Evolutionary conservation across 2,888 invertebrate genomes (phyloP).

Genomic region (Girardia tigrina): DNA sequence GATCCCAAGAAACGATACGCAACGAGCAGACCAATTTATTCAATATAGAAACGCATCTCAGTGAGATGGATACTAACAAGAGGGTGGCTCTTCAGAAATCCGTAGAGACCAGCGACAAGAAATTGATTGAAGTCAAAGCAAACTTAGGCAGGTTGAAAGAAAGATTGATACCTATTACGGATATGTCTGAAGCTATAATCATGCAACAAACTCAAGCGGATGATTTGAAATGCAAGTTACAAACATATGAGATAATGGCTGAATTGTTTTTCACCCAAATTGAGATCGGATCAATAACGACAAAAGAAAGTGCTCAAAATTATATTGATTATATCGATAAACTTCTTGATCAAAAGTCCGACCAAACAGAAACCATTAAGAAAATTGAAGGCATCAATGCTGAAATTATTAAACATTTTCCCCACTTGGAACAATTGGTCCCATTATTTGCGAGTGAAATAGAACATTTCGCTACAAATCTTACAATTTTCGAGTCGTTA

Average conservation of each 20-base stretch:
- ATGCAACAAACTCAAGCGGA: not conserved
- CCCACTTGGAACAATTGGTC: not conserved
- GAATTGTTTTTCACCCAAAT: not conserved
- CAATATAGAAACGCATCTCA: no score
- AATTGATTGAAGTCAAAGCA: no score
- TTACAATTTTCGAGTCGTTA: not conserved
- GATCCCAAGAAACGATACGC: no score
- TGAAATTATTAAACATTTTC: not conserved
- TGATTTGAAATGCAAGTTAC: not conserved
- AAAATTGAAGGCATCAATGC: not conserved
- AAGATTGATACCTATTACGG: no score
- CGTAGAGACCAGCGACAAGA: no score
- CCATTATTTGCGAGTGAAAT: not conserved
- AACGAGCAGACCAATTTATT: no score
- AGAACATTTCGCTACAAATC: not conserved
- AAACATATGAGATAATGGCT: not conserved
- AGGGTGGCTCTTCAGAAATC: no score
- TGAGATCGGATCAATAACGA: not conserved
- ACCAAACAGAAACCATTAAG: not conserved
- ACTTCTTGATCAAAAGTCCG: not conserved
- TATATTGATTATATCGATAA: not conserved
- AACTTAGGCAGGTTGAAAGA: no score
- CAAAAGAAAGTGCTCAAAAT: not conserved
- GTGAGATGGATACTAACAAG: no score
- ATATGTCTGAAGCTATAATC: no score